These are phyloP conservation scores for Disparrhopalites patrizii DNA, from an alignment of 2,888 invertebrate genomes.

Conservation along the genomic window DNA sequence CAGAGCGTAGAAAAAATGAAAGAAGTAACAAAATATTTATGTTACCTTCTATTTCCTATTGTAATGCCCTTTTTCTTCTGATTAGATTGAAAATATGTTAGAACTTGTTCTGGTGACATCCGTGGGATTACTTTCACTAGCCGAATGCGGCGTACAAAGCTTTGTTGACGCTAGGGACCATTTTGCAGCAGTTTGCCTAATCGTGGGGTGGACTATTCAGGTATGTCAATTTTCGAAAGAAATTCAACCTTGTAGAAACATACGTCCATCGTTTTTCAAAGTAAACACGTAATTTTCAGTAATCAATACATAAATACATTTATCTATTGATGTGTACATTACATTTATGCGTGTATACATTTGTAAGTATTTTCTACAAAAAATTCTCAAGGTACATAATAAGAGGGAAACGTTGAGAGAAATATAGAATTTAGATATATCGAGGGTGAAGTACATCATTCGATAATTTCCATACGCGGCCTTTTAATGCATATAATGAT, in stretches of 20 bases:
- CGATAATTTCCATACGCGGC: too few relatives aligned
- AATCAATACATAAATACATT: not conserved
- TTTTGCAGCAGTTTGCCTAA: slow-evolving; percentile 49
- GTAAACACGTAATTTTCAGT: not conserved
- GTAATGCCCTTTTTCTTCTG: too few relatives aligned
- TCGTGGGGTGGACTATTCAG: slow-evolving; percentile 49
- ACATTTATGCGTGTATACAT: too few relatives aligned
- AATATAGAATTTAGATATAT: too few relatives aligned
- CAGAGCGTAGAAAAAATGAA: too few relatives aligned
- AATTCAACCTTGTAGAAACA: not conserved
- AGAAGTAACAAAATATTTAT: not conserved
- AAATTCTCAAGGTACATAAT: too few relatives aligned
- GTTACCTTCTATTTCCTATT: too few relatives aligned
- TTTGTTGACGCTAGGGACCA: slow-evolving; percentile 48
- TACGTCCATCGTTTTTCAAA: not conserved
- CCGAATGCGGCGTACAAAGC: slow-evolving; percentile 48
- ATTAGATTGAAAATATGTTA: slow-evolving; percentile 47
- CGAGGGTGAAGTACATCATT: too few relatives aligned
- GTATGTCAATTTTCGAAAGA: slow-evolving; percentile 25
- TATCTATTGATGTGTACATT: not conserved
- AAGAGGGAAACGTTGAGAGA: too few relatives aligned
- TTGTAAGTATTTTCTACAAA: too few relatives aligned
- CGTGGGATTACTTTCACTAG: slow-evolving; percentile 46
- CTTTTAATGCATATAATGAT: too few relatives aligned
- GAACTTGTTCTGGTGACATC: slow-evolving; percentile 47